These are phyloP conservation scores for Ennomos erosarius DNA, from an alignment of 2,888 invertebrate genomes.

Conservation along the genomic window DNA sequence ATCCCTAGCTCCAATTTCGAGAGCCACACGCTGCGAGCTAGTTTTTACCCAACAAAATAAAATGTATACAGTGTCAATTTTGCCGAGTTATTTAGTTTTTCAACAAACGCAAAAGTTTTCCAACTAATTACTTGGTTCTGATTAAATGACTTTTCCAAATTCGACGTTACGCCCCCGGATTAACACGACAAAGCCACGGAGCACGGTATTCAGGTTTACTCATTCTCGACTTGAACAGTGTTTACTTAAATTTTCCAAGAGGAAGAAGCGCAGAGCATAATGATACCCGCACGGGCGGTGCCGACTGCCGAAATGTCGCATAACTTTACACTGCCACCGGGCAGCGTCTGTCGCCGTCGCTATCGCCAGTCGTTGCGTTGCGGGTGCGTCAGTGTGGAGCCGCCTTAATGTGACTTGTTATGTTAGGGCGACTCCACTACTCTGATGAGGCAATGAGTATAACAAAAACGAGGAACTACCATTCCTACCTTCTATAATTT, in stretches of 20 bases:
- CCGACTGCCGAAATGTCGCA: conserved; percentile 23
- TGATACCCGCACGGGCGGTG: conserved; percentile 26
- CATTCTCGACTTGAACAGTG: conserved; percentile 46
- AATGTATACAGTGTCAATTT: conserved; percentile 9
- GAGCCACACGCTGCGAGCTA: too few relatives aligned
- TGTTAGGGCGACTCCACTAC: conserved; percentile 12
- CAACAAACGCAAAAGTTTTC: conserved; percentile 13
- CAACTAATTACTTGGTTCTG: conserved; percentile 25
- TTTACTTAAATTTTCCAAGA: too few relatives aligned
- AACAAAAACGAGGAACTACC: too few relatives aligned
- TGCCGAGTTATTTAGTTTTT: conserved; percentile 1
- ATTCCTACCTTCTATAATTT: too few relatives aligned
- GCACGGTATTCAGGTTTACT: conserved; percentile 46
- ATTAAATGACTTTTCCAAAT: conserved; percentile 37
- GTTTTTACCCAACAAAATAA: conserved; percentile 3
- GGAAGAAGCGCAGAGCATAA: background rate
- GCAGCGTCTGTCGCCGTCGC: conserved; percentile 30
- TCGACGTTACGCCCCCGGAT: conserved; percentile 36
- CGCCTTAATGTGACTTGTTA: conserved; percentile 27
- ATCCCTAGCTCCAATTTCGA: too few relatives aligned
- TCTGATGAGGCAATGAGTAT: conserved; percentile 28
- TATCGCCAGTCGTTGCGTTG: conserved; percentile 31
- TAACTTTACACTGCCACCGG: conserved; percentile 32
- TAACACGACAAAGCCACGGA: conserved; percentile 53
- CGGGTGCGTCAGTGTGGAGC: conserved; percentile 23